Evolutionary conservation across 1,140 invertebrate species (phyloP), one percentile per base, ranked within the genome.

Genomic region (Homalodisca vitripennis): DNA sequence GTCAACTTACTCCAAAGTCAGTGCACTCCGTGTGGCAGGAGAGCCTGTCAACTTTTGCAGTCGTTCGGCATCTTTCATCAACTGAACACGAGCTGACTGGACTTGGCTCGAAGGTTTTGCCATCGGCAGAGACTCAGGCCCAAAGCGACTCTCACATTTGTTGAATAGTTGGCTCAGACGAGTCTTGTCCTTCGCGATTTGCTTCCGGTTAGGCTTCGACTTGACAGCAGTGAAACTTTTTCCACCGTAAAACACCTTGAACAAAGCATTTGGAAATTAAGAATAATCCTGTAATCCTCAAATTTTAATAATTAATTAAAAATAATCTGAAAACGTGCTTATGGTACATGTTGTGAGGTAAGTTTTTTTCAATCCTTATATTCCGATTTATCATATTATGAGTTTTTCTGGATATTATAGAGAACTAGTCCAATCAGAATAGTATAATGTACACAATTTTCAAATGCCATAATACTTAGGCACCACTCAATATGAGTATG

Each of bases 231-330:
- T 79, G 73, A 86, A 90, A 31, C 83, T 82, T 77, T 88, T 85
- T 0, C 88, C 88, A 30, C 84, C 88, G 80, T 89, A 89, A 72
- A 89, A 88, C 0, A 89, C 75, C 76, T 77, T 41, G 22, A 48
- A 73, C 53, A 17, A 41, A 17, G 34, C 17, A 41, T 41, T 41
- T 41, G 34, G 17, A 41, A 41, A 41, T 41, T 17, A 41, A n/a
- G n/a, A n/a, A n/a, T n/a, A n/a, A n/a, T n/a, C n/a, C n/a, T n/a
- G n/a, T n/a, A n/a, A n/a, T n/a, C n/a, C n/a, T n/a, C n/a, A n/a
- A n/a, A n/a, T n/a, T n/a, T n/a, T n/a, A n/a, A n/a, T n/a, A n/a
- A n/a, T n/a, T n/a, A n/a, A n/a, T n/a, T n/a, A n/a, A n/a, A n/a
- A n/a, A n/a, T n/a, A n/a, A n/a, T n/a, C n/a, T n/a, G n/a, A n/a